Base-by-base conservation (phyloP, 2,797 vertebrate genomes). In the Harpagifer antarcticus region DNA sequence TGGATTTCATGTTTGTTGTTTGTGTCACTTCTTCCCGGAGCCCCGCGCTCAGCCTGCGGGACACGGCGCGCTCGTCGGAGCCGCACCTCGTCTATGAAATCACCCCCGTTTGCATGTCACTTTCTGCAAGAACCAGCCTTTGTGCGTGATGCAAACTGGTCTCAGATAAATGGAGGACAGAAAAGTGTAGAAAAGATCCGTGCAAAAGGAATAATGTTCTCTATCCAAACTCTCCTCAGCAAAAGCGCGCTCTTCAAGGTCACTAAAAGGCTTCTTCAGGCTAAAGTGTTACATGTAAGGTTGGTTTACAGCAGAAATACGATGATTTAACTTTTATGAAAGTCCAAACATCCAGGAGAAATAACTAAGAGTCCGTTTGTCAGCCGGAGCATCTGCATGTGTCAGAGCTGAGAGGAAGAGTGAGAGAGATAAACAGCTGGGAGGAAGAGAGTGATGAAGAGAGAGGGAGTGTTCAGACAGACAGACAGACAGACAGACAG, bases 1-100 rank as follows among this genome's bases (percentile, higher is more conserved):
- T 90, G 82, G 91, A 85, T 57, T 93, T 94, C 94, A 94, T 94
- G 20, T 37, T 37, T 9, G 33, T 37, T 37, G 17, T 81, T 20
- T 3, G 15, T 54, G 64, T 23, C 58, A 11, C 12, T 74, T 65
- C 52, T 80, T 37, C 61, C 66, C 63, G 23, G 44, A 74, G 54
- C 74, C 9, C 48, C 55, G 43, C 45, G 49, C 72, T 31, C 48
- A 54, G 66, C 50, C 72, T 43, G 72, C 58, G 20, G 68, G 74
- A 60, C 74, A 23, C 33, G 6, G 61, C 19, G 60, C 27, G 71
- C 2, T 64, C 50, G 68, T 31, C 44, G 12, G 44, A 64, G 56
- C 69, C 16, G 45, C 74, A 13, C 65, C 52, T 63, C 71, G 9
- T 71, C 70, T 80, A 78, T 48, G 53, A 65, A 44, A 70, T 37